Conservation (phyloP, 1,140 invertebrate species). For the Aphidius gifuensis region DNA sequence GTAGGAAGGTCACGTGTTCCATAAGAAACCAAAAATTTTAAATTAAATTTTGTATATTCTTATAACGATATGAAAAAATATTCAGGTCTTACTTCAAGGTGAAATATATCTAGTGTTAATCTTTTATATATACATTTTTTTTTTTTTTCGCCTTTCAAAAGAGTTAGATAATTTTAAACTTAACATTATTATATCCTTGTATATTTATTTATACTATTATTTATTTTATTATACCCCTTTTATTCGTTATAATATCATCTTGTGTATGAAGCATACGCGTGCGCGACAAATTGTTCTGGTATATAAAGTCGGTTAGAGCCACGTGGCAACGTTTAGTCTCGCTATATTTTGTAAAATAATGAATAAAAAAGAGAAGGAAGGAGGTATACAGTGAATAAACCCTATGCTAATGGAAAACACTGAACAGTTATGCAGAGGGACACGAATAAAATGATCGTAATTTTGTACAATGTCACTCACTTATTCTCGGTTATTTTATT, state of each 20-base stretch:
- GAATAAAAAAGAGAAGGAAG: too few relatives aligned
- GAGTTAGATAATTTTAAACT: too few relatives aligned
- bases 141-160: too few relatives aligned
- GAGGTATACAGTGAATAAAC: slow-evolving; percentile 23
- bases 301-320: not conserved
- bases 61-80: slow-evolving; percentile 20
- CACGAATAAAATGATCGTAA: slow-evolving; percentile 36
- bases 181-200: slow-evolving; percentile 6
- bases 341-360: slow-evolving; percentile 24
- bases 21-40: not conserved
- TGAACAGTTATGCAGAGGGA: slow-evolving; percentile 20
- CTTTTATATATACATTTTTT: slow-evolving; percentile 8
- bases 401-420: slow-evolving; percentile 39
- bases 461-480: slow-evolving; percentile 22
- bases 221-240: not conserved
- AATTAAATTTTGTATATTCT: not conserved
- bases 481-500: too few relatives aligned
- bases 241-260: not conserved
- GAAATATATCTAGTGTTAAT: slow-evolving; percentile 14
- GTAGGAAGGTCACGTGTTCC: slow-evolving; percentile 10
- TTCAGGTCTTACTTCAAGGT: slow-evolving; percentile 10
- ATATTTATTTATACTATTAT: too few relatives aligned
- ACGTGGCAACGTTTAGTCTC: slow-evolving; percentile 24
- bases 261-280: not conserved
- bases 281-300: slow-evolving; percentile 6